Percentiles rank a stretch among this genome's conserved stretches.
These are phyloP conservation scores for Lates japonicus DNA, from an alignment of 2,797 vertebrate genomes.

Conservation along the genomic window DNA sequence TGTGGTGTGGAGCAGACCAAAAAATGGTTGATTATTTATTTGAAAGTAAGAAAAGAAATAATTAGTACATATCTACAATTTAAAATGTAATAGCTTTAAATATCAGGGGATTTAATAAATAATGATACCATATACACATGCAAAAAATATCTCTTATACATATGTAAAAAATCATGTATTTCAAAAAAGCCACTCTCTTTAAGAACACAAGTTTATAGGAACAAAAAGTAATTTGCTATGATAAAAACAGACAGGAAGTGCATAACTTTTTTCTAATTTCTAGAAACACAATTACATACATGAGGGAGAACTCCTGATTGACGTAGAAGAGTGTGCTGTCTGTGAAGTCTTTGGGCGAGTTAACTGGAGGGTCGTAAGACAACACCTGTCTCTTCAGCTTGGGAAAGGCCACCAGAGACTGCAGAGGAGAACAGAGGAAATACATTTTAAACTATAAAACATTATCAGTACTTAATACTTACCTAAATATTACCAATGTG, in stretches of 20 bases:
- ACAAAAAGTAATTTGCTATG: neutral
- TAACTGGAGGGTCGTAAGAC: constrained; percentile 94
- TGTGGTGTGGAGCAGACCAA: neutral
- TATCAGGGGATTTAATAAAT: neutral
- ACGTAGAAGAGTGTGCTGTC: constrained; percentile 98
- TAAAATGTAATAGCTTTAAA: neutral
- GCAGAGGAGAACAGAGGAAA: constrained; percentile 10
- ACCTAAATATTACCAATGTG: neutral
- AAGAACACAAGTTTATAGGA: neutral
- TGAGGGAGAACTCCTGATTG: constrained; percentile 99
- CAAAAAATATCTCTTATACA: neutral
- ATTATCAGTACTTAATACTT: neutral
- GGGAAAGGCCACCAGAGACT: constrained; percentile 98
- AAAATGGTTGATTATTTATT: neutral
- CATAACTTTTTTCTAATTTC: neutral
- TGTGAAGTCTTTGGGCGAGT: constrained; percentile 98
- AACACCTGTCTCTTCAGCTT: constrained; percentile 98
- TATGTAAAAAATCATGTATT: neutral
- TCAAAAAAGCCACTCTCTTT: neutral
- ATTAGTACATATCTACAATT: neutral
- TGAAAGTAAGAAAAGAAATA: neutral
- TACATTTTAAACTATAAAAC: neutral
- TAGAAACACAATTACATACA: constrained; percentile 84
- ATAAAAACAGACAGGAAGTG: neutral
- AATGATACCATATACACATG: too few species aligned